Base-by-base conservation (phyloP, 2,797 vertebrate genomes). In the Poeciliopsis presidionis region DNA sequence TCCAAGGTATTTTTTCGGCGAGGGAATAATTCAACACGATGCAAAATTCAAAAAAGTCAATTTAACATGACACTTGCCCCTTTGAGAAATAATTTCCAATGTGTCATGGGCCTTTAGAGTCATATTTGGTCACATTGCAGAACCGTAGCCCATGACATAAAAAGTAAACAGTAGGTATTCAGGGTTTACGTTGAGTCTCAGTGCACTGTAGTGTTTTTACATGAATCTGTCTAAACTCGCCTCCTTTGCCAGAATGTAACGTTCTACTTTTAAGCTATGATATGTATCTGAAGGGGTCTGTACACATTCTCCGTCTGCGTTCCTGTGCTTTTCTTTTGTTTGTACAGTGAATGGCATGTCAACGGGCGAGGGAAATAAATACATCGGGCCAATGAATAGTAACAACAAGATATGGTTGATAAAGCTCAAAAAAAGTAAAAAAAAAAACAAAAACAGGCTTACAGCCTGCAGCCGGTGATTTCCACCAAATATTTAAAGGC, bases 381-480 rank as follows among this genome's bases (percentile, higher is more conserved):
- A 92, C 89, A 92, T 55, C n/a, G 88, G 87, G 85, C 86, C 79
- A 83, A 79, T 88, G 86, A 87, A 90, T 79, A 83, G 82, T 84
- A 85, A 94, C 86, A 81, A 92, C 13, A 85, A 89, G 73, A 86
- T 89, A 88, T 83, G 86, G 80, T 85, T 83, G 86, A 88, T 92
- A 91, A 93, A 92, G 92, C 92, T 93, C 72, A 91, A 92, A 92
- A 77, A 88, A 88, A 92, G 74, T 82, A 87, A 84, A 89, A 33
- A 33, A 33, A 33, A 33, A 33, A 33, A 33, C n/a, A 30, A 33
- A 33, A 33, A 87, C 84, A 89, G 92, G 90, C 92, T 89, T 72
- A 75, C 5, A 92, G 93, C 92, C 90, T 91, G 93, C 93, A 93
- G 93, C 93, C 86, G 91, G 92, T 93, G 92, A 87, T 71, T 75